Percentiles rank a stretch among this genome's conserved stretches.
phyloP scores from a whole-genome alignment of 2,888 invertebrate species.

The Dioctria linearis region DNA sequence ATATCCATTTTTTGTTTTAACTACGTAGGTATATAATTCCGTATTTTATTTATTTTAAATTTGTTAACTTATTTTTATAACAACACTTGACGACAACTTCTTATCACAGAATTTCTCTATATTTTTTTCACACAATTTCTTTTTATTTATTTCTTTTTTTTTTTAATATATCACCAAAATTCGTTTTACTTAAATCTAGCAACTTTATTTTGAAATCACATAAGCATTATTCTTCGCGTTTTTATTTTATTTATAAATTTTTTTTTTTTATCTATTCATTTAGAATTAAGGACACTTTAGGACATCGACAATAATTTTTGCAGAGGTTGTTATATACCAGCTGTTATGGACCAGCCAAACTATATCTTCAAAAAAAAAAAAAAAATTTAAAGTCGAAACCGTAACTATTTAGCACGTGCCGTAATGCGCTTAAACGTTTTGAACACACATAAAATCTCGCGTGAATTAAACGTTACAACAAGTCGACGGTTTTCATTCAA shows the following conservation, averaged over 20 bases:
- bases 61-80: neutral
- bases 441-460: neutral
- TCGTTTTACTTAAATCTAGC: neutral
- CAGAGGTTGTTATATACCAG: too few relatives aligned
- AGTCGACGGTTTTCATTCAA: conserved; percentile 49
- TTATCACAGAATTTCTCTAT: conserved; percentile 43
- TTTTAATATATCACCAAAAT: conserved; percentile 1
- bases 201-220: neutral
- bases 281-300: too few relatives aligned
- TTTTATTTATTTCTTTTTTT: too few relatives aligned
- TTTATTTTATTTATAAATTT: neutral
- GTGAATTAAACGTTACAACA: conserved; percentile 31
- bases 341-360: neutral
- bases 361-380: neutral
- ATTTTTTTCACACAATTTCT: neutral
- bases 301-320: too few relatives aligned
- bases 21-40: neutral
- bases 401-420: conserved; percentile 26
- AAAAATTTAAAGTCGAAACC: conserved; percentile 17
- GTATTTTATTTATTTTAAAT: conserved; percentile 16
- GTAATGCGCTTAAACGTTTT: conserved; percentile 10
- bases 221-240: neutral
- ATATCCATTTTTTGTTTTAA: conserved; percentile 56
- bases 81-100: neutral
- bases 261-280: neutral